A percentile compares a stretch with the other conserved stretches of the same genome.
Evolutionary conservation across 2,797 vertebrate genomes (phyloP).

Genomic region (Spondyliosoma cantharus): DNA sequence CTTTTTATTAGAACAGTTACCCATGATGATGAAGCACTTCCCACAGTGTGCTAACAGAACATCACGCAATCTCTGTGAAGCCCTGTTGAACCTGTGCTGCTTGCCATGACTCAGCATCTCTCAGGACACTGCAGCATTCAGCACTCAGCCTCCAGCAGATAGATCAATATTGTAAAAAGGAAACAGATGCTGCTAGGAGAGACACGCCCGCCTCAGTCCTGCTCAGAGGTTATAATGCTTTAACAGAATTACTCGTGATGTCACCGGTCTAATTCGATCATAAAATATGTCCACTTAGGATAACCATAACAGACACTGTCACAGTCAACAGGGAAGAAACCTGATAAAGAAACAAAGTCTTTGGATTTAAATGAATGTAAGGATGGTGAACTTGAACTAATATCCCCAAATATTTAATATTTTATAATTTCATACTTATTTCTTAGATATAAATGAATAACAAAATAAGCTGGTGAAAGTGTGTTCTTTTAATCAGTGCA

Average conservation of each 20-base stretch:
- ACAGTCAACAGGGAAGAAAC: not conserved
- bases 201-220: conserved; percentile 23
- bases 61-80: conserved; percentile 14
- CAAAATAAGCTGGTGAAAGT: not conserved
- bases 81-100: conserved; percentile 13
- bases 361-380: not conserved
- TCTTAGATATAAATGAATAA: not conserved
- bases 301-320: not conserved
- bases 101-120: conserved; percentile 71
- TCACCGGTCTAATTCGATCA: conserved; percentile 15
- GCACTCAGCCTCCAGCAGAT: conserved; percentile 50
- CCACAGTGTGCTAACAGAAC: conserved; percentile 13
- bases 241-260: conserved; percentile 2
- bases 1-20: conserved; percentile 24
- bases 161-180: conserved; percentile 61
- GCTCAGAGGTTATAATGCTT: conserved; percentile 8
- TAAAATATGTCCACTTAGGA: not conserved
- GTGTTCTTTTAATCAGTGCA: not conserved
- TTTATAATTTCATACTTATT: not conserved
- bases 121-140: conserved; percentile 65
- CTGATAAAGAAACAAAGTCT: not conserved
- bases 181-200: conserved; percentile 49
- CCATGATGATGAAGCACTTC: conserved; percentile 31
- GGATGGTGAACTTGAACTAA: not conserved
- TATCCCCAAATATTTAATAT: not conserved